These are phyloP conservation scores for Pocillopora grandis DNA, from an alignment of 92 coral and sea anemone species.

Conservation along the genomic window DNA sequence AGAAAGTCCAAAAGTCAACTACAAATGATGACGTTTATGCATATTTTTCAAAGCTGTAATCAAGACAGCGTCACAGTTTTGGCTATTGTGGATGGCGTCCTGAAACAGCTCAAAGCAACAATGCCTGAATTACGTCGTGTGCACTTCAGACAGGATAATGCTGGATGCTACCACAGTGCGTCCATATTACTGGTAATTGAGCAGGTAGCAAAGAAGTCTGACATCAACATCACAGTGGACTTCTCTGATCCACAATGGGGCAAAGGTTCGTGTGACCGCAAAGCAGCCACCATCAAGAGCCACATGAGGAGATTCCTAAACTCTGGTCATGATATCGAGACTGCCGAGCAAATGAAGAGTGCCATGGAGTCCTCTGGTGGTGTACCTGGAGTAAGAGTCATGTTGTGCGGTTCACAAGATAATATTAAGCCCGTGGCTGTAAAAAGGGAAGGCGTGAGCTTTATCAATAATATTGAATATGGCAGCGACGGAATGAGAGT, in stretches of 20 bases:
- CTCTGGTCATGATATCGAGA: conserved; percentile 52
- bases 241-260: conserved; percentile 68
- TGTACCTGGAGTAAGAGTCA: conserved; percentile 52
- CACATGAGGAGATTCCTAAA: conserved; percentile 40
- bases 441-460: conserved; percentile 66
- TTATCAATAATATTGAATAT: conserved; percentile 52
- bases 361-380: conserved; percentile 53
- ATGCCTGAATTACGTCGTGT: no score
- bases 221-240: conserved; percentile 22
- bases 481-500: conserved; percentile 28
- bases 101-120: no score
- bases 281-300: conserved; percentile 61
- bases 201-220: conserved; percentile 28
- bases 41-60: no score
- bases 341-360: no score
- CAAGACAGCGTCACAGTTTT: no score
- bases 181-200: no score
- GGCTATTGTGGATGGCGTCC: no score
- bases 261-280: conserved; percentile 58
- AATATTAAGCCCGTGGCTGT: conserved; percentile 18
- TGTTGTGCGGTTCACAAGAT: conserved; percentile 36
- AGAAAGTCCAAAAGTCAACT: no score
- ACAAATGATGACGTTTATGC: no score
- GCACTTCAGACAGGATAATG: no score
- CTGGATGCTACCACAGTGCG: no score